Conservation (phyloP, 2,888 invertebrate species). For the Cantharis rustica region DNA sequence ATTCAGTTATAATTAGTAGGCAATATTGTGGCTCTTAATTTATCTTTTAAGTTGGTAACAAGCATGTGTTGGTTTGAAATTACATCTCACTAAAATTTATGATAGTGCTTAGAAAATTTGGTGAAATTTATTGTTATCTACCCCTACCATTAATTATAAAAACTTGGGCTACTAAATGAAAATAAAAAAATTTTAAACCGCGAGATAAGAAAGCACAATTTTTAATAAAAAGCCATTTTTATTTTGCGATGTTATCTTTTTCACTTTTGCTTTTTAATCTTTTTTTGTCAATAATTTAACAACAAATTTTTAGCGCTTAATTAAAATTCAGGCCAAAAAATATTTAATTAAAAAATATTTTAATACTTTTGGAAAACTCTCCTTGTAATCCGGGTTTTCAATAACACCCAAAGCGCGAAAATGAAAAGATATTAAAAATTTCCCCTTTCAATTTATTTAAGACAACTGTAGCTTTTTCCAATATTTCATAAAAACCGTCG, state of each 20-base stretch:
- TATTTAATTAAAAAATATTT: background rate
- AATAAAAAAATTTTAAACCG: background rate
- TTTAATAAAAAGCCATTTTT: background rate
- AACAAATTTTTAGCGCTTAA: background rate
- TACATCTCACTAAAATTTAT: slow-evolving; percentile 37
- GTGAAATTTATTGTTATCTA: slow-evolving; percentile 25
- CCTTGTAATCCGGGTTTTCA: background rate
- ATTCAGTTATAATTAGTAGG: slow-evolving; percentile 43
- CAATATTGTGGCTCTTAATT: slow-evolving; percentile 42
- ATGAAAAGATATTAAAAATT: slow-evolving; percentile 2
- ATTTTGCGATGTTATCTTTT: background rate
- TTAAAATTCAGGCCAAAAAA: background rate
- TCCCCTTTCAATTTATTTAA: background rate
- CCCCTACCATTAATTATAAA: slow-evolving; percentile 25
- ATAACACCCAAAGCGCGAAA: background rate
- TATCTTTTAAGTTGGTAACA: slow-evolving; percentile 36
- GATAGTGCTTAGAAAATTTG: slow-evolving; percentile 15
- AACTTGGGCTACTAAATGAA: background rate
- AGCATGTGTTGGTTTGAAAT: slow-evolving; percentile 39
- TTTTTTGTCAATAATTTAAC: background rate
- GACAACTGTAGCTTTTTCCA: background rate
- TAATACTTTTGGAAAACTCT: background rate
- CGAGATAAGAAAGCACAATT: background rate
- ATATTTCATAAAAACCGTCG: background rate
- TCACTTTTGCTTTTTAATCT: background rate